Percentiles rank a stretch among this genome's conserved stretches.
phyloP scores from a whole-genome alignment of 1,140 invertebrate species.

The Nephotettix cincticeps region DNA sequence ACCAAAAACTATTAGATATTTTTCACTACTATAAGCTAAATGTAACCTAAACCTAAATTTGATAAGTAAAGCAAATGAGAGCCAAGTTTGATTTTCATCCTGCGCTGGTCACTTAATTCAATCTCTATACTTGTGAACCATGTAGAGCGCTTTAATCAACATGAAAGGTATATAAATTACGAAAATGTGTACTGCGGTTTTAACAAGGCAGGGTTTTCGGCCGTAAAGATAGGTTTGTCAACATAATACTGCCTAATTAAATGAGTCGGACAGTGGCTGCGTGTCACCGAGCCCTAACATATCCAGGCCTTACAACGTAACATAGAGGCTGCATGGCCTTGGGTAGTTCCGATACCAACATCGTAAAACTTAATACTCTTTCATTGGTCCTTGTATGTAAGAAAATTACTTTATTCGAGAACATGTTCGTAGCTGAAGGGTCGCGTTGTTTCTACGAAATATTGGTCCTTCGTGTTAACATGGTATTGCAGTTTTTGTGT shows the following conservation, averaged over 20 bases:
- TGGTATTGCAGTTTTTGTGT: too few species aligned
- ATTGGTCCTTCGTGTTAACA: too few species aligned
- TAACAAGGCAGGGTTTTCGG: constrained; percentile 2
- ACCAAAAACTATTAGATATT: too few species aligned
- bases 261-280: not conserved
- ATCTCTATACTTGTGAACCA: too few species aligned
- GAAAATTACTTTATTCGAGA: not conserved
- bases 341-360: not conserved
- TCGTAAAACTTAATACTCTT: not conserved
- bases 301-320: not conserved
- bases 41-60: too few species aligned
- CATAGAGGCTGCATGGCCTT: not conserved
- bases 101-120: too few species aligned
- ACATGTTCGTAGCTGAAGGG: not conserved
- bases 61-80: too few species aligned
- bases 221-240: constrained; percentile 19
- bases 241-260: constrained; percentile 4
- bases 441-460: too few species aligned
- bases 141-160: not conserved
- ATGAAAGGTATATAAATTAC: constrained; percentile 9
- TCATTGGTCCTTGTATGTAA: not conserved
- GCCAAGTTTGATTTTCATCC: too few species aligned
- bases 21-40: too few species aligned
- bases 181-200: not conserved
- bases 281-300: not conserved